These are phyloP conservation scores for Astropecten irregularis DNA, from an alignment of 53 echinoderm and acorn worm genomes.

Conservation along the genomic window DNA sequence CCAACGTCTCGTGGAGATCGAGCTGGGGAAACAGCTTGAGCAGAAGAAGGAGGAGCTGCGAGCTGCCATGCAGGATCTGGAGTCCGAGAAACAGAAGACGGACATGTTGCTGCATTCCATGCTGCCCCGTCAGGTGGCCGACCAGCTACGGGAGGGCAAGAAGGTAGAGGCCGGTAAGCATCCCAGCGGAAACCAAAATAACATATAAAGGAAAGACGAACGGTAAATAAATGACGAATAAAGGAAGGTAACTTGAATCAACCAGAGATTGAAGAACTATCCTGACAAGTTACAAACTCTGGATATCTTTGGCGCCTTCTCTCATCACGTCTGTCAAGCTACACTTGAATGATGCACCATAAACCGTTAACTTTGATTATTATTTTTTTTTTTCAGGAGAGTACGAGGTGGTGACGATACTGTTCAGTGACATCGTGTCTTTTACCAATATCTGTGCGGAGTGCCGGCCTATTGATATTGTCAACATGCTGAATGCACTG, in stretches of 20 bases:
- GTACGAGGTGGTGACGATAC: constrained; percentile 80
- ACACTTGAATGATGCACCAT: too few relatives aligned
- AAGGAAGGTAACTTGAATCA: too few relatives aligned
- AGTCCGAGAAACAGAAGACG: constrained; percentile 90
- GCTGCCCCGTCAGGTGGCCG: constrained; percentile 94
- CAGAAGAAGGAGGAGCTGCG: constrained; percentile 92
- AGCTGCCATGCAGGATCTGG: constrained; percentile 73
- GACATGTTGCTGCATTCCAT: constrained; percentile 94
- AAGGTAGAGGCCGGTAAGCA: constrained; percentile 90
- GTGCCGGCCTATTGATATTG: constrained; percentile 93
- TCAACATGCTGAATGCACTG: constrained; percentile 97
- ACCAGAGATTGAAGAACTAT: too few relatives aligned
- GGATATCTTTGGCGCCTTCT: too few relatives aligned
- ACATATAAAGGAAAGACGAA: too few relatives aligned
- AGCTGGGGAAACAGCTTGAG: constrained; percentile 93
- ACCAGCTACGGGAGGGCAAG: constrained; percentile 93
- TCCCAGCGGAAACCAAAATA: too few relatives aligned
- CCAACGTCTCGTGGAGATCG: constrained; percentile 93
- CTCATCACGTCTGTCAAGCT: too few relatives aligned
- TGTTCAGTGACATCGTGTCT: constrained; percentile 98
- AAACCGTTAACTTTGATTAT: too few relatives aligned
- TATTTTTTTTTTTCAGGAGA: constrained; percentile 4
- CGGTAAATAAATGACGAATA: too few relatives aligned
- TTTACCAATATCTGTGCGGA: constrained; percentile 95
- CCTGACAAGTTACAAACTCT: too few relatives aligned